Conservation (phyloP, 2,113 vertebrate genomes). For the Lepisosteus osseus region DNA sequence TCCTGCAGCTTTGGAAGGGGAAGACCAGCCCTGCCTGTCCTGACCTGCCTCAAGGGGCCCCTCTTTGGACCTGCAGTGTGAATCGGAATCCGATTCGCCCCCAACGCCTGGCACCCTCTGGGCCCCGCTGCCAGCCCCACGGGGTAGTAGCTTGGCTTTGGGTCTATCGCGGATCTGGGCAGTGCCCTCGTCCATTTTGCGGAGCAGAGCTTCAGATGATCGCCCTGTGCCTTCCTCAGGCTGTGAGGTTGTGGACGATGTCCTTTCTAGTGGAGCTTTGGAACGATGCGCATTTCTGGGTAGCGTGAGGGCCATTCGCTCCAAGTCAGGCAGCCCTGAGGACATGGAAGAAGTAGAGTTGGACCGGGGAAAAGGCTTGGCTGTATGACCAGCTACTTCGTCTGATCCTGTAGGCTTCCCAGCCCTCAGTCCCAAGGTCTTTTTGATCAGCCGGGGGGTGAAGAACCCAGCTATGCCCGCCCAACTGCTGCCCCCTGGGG, state of each 20-base stretch:
- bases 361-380: conserved; percentile 93
- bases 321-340: conserved; percentile 90
- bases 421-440: conserved; percentile 88
- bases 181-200: conserved; percentile 83
- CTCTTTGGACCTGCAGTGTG: conserved; percentile 65
- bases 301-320: conserved; percentile 94
- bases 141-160: conserved; percentile 89
- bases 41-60: conserved; percentile 66
- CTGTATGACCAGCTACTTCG: conserved; percentile 55
- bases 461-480: conserved; percentile 94
- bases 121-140: conserved; percentile 63
- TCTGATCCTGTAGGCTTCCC: conserved; percentile 81
- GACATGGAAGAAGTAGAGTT: conserved; percentile 99
- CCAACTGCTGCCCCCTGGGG: conserved; percentile 80
- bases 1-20: conserved; percentile 75
- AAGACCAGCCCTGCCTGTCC: conserved; percentile 79
- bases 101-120: conserved; percentile 59
- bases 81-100: conserved; percentile 54
- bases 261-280: conserved; percentile 89
- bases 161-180: conserved; percentile 85
- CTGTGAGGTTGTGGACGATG: conserved; percentile 86
- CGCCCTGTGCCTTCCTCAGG: conserved; percentile 80
- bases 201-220: conserved; percentile 65
- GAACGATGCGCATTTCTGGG: conserved; percentile 89
- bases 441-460: conserved; percentile 96